Conservation (phyloP, 2,113 vertebrate species). For the Festucalex cinctus region DNA sequence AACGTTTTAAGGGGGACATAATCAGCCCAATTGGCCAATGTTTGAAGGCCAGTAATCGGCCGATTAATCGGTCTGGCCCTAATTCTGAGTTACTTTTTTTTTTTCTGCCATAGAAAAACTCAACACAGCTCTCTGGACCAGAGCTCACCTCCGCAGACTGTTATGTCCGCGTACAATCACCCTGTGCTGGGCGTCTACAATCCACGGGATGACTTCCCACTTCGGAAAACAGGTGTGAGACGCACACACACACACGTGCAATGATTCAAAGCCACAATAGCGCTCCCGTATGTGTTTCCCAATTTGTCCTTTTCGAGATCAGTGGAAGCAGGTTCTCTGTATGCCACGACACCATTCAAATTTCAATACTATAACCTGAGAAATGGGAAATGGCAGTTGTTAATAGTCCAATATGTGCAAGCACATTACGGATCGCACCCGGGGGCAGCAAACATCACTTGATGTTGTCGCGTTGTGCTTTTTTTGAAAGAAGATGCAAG, state of each 20-base stretch:
- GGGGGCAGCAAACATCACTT: not conserved
- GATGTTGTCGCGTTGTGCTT: not conserved
- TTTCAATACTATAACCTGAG: not conserved
- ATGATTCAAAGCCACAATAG: too few relatives aligned
- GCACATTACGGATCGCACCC: not conserved
- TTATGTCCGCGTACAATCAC: conserved; percentile 85
- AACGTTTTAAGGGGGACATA: too few relatives aligned
- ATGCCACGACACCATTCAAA: not conserved
- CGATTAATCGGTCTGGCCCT: too few relatives aligned
- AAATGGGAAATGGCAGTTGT: not conserved
- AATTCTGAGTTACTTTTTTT: not conserved
- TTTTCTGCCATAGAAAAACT: conserved; percentile 78
- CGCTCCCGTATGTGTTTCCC: not conserved
- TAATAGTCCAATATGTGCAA: not conserved
- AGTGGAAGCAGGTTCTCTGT: not conserved
- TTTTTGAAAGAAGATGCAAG: not conserved
- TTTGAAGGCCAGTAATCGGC: too few relatives aligned
- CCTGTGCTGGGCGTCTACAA: conserved; percentile 90
- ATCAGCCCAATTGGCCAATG: too few relatives aligned
- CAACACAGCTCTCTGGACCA: conserved; percentile 96
- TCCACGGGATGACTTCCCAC: conserved; percentile 92
- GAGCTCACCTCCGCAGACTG: conserved; percentile 92
- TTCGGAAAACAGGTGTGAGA: conserved; percentile 87
- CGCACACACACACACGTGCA: not conserved
- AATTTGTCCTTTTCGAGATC: conserved; percentile 44